Evolutionary conservation across 92 coral and sea anemone genomes (phyloP).

Genomic region (Ricordea florida): DNA sequence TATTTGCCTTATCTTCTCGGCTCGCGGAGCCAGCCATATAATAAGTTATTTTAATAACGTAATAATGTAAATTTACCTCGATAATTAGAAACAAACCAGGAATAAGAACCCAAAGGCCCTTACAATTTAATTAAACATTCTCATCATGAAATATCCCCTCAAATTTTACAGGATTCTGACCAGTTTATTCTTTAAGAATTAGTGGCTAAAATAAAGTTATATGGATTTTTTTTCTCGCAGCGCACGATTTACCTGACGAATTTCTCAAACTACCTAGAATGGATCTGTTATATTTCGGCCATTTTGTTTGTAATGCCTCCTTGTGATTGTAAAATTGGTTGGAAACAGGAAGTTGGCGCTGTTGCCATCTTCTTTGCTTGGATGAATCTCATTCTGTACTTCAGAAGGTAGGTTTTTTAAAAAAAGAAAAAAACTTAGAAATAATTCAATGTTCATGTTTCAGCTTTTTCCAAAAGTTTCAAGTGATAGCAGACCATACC

Average conservation of each 20-base stretch:
- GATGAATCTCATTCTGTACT: conserved; percentile 82
- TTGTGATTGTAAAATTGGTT: conserved; percentile 45
- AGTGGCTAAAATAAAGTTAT: neutral
- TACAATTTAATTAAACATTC: too few relatives aligned
- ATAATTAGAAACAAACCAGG: too few relatives aligned
- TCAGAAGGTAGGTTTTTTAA: conserved; percentile 72
- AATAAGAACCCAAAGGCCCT: too few relatives aligned
- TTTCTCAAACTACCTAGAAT: conserved; percentile 20
- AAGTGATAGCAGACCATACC: too few relatives aligned
- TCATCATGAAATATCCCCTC: too few relatives aligned
- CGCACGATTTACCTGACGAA: neutral
- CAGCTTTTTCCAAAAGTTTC: too few relatives aligned
- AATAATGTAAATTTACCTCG: too few relatives aligned
- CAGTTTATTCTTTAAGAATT: neutral
- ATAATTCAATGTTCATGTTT: too few relatives aligned
- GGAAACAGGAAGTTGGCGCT: conserved; percentile 49
- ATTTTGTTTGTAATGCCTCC: conserved; percentile 54
- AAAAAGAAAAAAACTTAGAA: too few relatives aligned
- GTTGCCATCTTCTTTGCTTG: conserved; percentile 78
- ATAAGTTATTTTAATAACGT: too few relatives aligned
- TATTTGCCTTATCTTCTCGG: too few relatives aligned
- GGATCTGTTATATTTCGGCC: conserved; percentile 40
- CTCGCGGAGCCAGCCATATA: too few relatives aligned
- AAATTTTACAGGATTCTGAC: neutral
- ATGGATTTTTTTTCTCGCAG: neutral